Base-by-base conservation (phyloP, 1,140 invertebrate species). In the Aphelenchoides avenae region DNA sequence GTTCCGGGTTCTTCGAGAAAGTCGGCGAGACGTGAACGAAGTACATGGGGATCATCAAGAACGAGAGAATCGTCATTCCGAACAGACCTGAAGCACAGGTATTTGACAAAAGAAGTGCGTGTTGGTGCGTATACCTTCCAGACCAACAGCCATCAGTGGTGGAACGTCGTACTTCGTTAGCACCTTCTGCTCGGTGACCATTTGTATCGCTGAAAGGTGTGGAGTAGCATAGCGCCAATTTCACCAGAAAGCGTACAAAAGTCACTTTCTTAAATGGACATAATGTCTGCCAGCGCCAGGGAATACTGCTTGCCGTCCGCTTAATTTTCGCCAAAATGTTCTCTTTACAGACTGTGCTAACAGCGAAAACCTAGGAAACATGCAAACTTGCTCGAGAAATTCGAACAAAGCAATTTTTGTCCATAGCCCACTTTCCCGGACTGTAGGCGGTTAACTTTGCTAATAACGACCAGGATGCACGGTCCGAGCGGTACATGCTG, bases 131-230 rank as follows among this genome's bases (percentile, higher is more conserved):
- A 57, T 34, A 84, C 87, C 91, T 83, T 95, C 91, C 87, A 87
- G 91, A 4, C 91, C 91, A 36, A 93, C 88, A 24, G 88, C 90
- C 57, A 79, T 71, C 18, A 88, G 75, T 4, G 86, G 83, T 1
- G 88, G 86, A 37, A 94, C 88, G 78, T 92, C 87, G 51, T 86
- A 81, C 34, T 85, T 84, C 40, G 83, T 79, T 0, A 94, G 83
- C 80, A 85, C 91, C 80, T 89, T 91, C 78, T 96, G 90, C 80
- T 96, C 91, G 44, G 89, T 85, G 0, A 94, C 89, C 87, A 94
- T 92, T 81, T 94, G 89, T 41, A 84, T 80, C 1, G 89, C 87
- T 9, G 85, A 85, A 61, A 95, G 84, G 31, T 94, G 84, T 43
- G 70, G 75, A 2, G n/a, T n/a, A n/a, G n/a, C n/a, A 90, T 89